These are phyloP conservation scores for Okamejei kenojei DNA, from an alignment of 2,797 vertebrate species.

Conservation along the genomic window DNA sequence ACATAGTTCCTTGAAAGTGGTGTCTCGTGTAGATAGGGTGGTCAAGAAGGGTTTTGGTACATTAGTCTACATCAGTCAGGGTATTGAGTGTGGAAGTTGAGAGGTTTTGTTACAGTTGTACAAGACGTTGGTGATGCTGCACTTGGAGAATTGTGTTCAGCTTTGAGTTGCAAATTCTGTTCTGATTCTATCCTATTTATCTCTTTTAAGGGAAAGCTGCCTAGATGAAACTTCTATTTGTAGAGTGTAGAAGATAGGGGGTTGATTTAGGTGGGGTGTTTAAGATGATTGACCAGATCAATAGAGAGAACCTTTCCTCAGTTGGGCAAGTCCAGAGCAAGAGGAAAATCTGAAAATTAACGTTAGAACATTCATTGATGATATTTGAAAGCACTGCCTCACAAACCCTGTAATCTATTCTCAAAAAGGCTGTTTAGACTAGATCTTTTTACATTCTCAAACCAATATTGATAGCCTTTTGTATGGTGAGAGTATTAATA, in stretches of 20 bases:
- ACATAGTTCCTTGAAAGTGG: too few relatives aligned
- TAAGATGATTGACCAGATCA: not conserved
- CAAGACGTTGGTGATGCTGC: too few relatives aligned
- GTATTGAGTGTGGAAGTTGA: too few relatives aligned
- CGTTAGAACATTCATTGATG: not conserved
- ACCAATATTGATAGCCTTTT: not conserved
- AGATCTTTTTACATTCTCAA: not conserved
- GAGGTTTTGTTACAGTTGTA: too few relatives aligned
- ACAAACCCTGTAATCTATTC: not conserved
- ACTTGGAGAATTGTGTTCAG: too few relatives aligned
- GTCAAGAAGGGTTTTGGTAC: too few relatives aligned
- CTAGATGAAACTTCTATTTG: not conserved
- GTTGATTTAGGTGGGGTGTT: not conserved
- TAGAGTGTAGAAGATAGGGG: not conserved
- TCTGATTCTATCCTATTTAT: not conserved
- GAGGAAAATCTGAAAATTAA: not conserved
- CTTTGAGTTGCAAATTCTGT: not conserved
- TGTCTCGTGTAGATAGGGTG: too few relatives aligned
- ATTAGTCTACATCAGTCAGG: too few relatives aligned
- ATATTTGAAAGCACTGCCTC: not conserved
- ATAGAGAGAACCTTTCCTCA: not conserved
- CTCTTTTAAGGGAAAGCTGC: not conserved
- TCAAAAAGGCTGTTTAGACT: not conserved
- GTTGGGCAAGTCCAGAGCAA: not conserved
- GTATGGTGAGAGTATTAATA: not conserved